These are phyloP conservation scores for Apamea epomidion DNA, from an alignment of 2,888 invertebrate genomes.

Conservation along the genomic window DNA sequence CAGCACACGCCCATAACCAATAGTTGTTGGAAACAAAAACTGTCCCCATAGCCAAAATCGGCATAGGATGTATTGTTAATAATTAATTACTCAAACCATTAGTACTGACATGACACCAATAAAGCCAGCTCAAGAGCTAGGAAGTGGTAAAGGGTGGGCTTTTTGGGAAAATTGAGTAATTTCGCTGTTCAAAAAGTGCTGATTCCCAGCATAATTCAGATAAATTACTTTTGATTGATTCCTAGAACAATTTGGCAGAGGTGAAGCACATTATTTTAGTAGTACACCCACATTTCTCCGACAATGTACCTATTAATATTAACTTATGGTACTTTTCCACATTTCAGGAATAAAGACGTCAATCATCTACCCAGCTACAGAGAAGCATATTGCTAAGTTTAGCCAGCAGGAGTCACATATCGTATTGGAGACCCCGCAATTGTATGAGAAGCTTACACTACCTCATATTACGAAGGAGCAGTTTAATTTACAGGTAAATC, in stretches of 20 bases:
- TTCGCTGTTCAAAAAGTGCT: not conserved
- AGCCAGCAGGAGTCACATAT: constrained; percentile 93
- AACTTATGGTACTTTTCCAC: constrained; percentile 7
- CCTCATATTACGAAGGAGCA: constrained; percentile 94
- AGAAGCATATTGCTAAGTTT: constrained; percentile 97
- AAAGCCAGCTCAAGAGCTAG: not conserved
- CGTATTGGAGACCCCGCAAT: constrained; percentile 95
- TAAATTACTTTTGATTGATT: not conserved
- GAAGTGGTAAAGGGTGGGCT: not conserved
- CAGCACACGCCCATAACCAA: too few relatives aligned
- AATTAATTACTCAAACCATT: not conserved
- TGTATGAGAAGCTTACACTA: constrained; percentile 95
- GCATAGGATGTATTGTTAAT: too few relatives aligned
- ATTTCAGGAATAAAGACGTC: constrained; percentile 95
- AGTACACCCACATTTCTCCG: not conserved
- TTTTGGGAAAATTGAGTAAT: too few relatives aligned
- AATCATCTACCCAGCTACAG: constrained; percentile 97
- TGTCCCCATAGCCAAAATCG: too few relatives aligned
- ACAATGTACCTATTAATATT: not conserved
- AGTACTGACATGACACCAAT: not conserved
- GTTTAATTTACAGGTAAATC: constrained; percentile 94
- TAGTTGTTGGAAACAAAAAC: too few relatives aligned
- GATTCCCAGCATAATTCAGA: not conserved
- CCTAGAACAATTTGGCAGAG: not conserved
- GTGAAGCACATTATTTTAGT: not conserved